Conservation (phyloP, 2,888 invertebrate genomes). For the Eupithecia insigniata region DNA sequence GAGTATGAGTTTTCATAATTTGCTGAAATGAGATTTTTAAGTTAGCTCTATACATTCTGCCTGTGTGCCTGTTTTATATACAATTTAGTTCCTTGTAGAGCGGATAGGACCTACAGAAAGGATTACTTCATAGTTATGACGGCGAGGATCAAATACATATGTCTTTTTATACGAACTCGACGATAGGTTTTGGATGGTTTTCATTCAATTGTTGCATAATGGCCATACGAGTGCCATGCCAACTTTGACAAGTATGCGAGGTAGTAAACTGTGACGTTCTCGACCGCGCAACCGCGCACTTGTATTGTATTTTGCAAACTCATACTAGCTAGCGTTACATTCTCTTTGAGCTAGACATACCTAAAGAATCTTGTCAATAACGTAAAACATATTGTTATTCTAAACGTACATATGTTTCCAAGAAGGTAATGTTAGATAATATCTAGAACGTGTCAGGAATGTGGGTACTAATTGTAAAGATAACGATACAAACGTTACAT, state of each 20-base stretch:
- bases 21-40: too few relatives aligned
- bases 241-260: neutral
- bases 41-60: too few relatives aligned
- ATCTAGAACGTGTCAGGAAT: slow-evolving; percentile 55
- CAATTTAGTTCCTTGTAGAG: neutral
- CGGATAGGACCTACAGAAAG: neutral
- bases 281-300: too few relatives aligned
- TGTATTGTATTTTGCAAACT: neutral
- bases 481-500: slow-evolving; percentile 38
- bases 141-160: too few relatives aligned
- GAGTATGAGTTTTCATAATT: neutral
- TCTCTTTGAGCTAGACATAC: too few relatives aligned
- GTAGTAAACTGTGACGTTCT: neutral
- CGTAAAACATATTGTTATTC: slow-evolving; percentile 27
- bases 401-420: slow-evolving; percentile 30
- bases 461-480: slow-evolving; percentile 48
- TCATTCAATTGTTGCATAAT: too few relatives aligned
- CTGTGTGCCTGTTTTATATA: neutral
- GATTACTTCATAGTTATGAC: neutral
- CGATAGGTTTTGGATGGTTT: neutral
- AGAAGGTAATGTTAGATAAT: slow-evolving; percentile 46
- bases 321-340: too few relatives aligned
- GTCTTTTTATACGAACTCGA: neutral
- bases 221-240: neutral
- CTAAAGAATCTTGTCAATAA: neutral